These are phyloP conservation scores for Lissocephala sabroskyi DNA, from an alignment of 2,888 invertebrate genomes.

Conservation along the genomic window DNA sequence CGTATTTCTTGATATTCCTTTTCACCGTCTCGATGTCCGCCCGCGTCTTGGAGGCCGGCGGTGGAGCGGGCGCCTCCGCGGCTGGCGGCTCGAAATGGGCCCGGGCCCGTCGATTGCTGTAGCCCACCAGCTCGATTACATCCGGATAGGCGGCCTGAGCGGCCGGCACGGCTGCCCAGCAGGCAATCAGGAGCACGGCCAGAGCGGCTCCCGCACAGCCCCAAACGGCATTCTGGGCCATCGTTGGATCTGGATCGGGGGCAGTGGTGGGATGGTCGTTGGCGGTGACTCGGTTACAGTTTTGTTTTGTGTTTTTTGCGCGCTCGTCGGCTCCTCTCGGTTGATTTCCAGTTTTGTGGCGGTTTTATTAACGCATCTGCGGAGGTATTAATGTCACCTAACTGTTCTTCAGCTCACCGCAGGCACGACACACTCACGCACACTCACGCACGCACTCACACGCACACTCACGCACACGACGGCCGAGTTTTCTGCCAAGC, in stretches of 20 bases:
- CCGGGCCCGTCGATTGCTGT: constrained; percentile 67
- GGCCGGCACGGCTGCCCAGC: constrained; percentile 17
- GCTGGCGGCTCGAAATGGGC: constrained; percentile 58
- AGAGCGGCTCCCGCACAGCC: constrained; percentile 23
- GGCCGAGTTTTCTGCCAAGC: background rate
- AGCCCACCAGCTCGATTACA: constrained; percentile 71
- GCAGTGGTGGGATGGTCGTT: too few relatives aligned
- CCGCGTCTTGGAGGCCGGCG: constrained; percentile 65
- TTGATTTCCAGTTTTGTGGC: constrained; percentile 5
- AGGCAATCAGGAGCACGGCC: constrained; percentile 22
- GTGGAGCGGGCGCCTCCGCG: constrained; percentile 37
- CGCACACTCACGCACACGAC: background rate
- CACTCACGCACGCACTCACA: background rate
- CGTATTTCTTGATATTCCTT: constrained; percentile 70
- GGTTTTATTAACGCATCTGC: constrained; percentile 21
- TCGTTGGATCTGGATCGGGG: constrained; percentile 11
- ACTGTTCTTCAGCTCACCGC: constrained; percentile 43
- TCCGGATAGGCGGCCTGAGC: constrained; percentile 65
- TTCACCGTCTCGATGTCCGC: constrained; percentile 72
- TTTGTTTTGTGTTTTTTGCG: constrained; percentile 3
- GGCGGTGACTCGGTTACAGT: too few relatives aligned
- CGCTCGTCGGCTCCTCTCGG: constrained; percentile 19
- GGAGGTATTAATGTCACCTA: constrained; percentile 64
- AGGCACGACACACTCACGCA: background rate
- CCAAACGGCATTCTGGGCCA: constrained; percentile 47